Base-by-base conservation (phyloP, 1,140 invertebrate genomes). In the Monomorium pharaonis region DNA sequence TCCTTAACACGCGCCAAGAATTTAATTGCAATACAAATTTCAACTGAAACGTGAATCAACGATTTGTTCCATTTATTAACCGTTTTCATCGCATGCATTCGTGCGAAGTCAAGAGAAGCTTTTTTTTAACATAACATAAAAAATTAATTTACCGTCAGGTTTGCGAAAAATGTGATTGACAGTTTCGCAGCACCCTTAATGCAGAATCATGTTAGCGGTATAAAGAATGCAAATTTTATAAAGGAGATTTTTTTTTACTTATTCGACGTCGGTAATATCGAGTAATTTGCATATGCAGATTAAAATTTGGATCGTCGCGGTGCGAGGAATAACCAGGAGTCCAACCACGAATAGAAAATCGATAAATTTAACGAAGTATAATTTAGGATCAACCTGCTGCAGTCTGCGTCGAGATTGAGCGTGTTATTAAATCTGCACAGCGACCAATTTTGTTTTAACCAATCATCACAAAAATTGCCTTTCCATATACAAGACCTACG, bases 131-230 rank as follows among this genome's bases (percentile, higher is more conserved):
- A 42, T 85, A 84, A 88, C 58, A 60, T 49, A 85, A 88, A 81
- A 84, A 80, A 69, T 75, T 88, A 78, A 84, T 75, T 89, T 88
- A 89, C 88, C 88, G 49, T 87, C 58, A 80, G 72, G 18, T 51
- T 89, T 86, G 83, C 76, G 78, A 83, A 83, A 89, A 77, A 88
- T 85, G 83, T 86, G 87, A 88, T 78, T 75, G 87, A 89, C 88
- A 78, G 70, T 81, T 88, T 89, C 70, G 74, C 87, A 88, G 87
- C 88, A 89, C 37, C 88, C 84, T 85, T 89, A 85, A 88, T 67
- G 69, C 69, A 89, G 51, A 89, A 60, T 80, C 80, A 54, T 47
- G 51, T 83, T 83, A 83, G 51, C 67, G 78, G 3, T 18, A 21
- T 72, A 14, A 58, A 33, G 18, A 74, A 74, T 47, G 37, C n/a